Evolutionary conservation across 2,113 vertebrate genomes (phyloP).

Genomic region (Thunnus maccoyii): DNA sequence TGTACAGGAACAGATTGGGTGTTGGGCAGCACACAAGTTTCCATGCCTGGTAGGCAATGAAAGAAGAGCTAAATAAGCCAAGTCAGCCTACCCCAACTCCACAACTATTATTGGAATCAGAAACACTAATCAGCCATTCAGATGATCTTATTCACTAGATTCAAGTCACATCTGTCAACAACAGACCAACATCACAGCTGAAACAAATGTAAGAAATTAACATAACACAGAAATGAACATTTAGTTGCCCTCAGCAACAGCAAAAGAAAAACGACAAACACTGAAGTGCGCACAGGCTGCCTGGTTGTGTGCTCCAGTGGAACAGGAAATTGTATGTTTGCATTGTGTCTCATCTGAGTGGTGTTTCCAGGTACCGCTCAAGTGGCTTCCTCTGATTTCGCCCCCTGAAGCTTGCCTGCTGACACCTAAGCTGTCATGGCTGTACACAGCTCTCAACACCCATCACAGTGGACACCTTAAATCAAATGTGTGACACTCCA

Average conservation of each 20-base stretch:
- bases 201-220: too few relatives aligned
- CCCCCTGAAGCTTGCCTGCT: constrained; percentile 28
- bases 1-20: constrained; percentile 35
- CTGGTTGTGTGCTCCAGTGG: constrained; percentile 28
- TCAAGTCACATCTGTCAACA: not conserved
- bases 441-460: constrained; percentile 41
- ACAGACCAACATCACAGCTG: not conserved
- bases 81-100: constrained; percentile 13
- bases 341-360: constrained; percentile 44
- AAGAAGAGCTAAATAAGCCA: constrained; percentile 43
- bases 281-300: not conserved
- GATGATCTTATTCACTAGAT: not conserved
- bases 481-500: not conserved
- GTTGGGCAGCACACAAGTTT: constrained; percentile 57
- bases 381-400: constrained; percentile 54
- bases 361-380: constrained; percentile 62
- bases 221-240: constrained; percentile 5
- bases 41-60: constrained; percentile 55
- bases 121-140: not conserved
- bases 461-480: not conserved
- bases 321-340: constrained; percentile 59
- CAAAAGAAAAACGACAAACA: constrained; percentile 6
- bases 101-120: constrained; percentile 20
- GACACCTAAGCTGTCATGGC: constrained; percentile 37
- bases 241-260: constrained; percentile 1